phyloP scores from a whole-genome alignment of 2,797 vertebrate species.

The Tympanoctomys barrerae region DNA sequence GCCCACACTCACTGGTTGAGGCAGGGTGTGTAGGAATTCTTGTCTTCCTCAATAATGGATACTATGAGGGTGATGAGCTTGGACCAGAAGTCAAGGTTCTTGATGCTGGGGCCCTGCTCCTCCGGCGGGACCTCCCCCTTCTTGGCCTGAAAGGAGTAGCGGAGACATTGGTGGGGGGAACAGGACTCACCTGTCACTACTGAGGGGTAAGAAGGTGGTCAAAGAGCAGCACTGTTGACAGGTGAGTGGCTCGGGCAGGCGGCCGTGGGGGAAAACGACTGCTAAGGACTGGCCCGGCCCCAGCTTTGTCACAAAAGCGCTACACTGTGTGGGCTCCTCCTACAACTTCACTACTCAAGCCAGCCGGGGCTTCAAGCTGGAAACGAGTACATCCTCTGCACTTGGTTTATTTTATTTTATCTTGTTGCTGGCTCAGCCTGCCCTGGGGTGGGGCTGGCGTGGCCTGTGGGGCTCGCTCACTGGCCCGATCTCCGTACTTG shows the following conservation, averaged over 20 bases:
- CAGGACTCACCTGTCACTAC: background rate
- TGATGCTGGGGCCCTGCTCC: constrained; percentile 99
- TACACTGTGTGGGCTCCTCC: no score
- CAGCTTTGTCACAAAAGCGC: background rate
- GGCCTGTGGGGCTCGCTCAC: no score
- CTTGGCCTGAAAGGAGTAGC: constrained; percentile 90
- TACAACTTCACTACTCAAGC: no score
- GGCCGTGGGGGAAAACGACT: background rate
- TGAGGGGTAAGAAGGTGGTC: background rate
- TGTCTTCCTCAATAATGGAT: constrained; percentile 99
- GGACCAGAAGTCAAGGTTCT: constrained; percentile 99
- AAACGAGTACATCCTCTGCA: background rate
- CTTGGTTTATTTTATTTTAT: background rate
- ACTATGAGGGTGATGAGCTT: constrained; percentile 99
- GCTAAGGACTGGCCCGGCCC: background rate
- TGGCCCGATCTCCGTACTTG: no score
- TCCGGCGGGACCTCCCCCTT: constrained; percentile 96
- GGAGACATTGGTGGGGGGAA: no score
- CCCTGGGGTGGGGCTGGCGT: no score
- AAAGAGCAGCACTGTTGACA: background rate
- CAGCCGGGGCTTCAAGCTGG: no score
- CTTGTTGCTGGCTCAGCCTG: no score
- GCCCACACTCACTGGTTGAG: constrained; percentile 95
- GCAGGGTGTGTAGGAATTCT: constrained; percentile 98
- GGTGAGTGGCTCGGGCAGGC: accelerated